A percentile compares a stretch with the other conserved stretches of the same genome.
Evolutionary conservation across 2,797 vertebrate species (phyloP).

Genomic region (Artibeus jamaicensis): DNA sequence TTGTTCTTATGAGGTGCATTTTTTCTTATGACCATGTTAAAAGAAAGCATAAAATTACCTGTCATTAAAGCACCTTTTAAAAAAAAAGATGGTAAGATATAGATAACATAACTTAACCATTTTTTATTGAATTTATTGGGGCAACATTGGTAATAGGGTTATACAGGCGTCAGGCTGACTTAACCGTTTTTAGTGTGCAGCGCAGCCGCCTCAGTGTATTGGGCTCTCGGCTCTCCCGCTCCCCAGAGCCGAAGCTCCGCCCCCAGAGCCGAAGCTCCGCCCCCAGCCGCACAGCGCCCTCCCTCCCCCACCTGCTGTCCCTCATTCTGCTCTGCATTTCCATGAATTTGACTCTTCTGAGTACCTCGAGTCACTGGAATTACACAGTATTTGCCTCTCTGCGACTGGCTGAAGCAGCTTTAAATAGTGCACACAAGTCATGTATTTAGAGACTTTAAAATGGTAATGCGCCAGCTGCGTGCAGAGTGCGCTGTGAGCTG

Average conservation of each 20-base stretch:
- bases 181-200: background rate
- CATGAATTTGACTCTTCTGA: background rate
- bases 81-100: background rate
- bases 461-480: background rate
- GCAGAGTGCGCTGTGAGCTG: background rate
- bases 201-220: background rate
- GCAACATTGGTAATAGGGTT: background rate
- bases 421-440: background rate
- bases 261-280: background rate
- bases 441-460: background rate
- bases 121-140: background rate
- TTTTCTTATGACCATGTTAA: conserved; percentile 1
- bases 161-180: background rate
- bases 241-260: background rate
- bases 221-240: background rate
- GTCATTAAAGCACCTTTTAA: background rate
- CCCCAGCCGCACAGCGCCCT: background rate
- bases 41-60: background rate
- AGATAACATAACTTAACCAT: background rate
- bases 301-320: background rate
- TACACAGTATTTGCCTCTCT: background rate
- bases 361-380: background rate
- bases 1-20: background rate
- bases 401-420: background rate
- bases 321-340: background rate